Evolutionary conservation across 2,797 vertebrate genomes (phyloP).

Genomic region (Esox masquinongy): DNA sequence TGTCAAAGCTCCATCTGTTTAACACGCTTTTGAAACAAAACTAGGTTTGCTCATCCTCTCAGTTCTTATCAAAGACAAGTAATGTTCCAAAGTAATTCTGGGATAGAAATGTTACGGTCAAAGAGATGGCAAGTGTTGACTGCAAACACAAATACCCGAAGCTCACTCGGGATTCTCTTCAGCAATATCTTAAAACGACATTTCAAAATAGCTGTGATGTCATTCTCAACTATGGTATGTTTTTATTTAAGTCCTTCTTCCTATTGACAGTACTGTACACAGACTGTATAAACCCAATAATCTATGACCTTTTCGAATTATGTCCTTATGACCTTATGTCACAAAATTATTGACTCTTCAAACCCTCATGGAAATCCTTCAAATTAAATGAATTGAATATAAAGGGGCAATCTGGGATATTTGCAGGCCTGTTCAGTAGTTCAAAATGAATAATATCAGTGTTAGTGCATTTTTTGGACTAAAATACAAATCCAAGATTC

Average conservation of each 20-base stretch:
- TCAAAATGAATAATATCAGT: not conserved
- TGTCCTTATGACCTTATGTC: constrained; percentile 49
- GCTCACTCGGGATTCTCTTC: not conserved
- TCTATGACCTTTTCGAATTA: constrained; percentile 55
- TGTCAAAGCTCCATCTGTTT: not conserved
- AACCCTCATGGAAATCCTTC: constrained; percentile 61
- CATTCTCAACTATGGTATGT: not conserved
- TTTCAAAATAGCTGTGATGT: not conserved
- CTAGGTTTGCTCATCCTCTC: not conserved
- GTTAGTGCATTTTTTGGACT: not conserved
- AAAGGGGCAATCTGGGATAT: constrained; percentile 2
- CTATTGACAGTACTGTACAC: constrained; percentile 10
- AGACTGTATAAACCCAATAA: constrained; percentile 48
- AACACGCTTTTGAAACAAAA: not conserved
- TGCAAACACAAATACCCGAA: not conserved
- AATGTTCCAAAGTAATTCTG: not conserved
- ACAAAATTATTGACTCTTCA: constrained; percentile 58
- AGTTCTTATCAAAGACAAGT: not conserved
- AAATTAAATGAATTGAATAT: constrained; percentile 61
- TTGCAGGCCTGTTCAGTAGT: not conserved
- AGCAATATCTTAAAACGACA: not conserved
- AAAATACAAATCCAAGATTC: not conserved
- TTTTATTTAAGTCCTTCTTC: not conserved
- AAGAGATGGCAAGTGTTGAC: not conserved
- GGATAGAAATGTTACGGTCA: not conserved